Evolutionary conservation across 30 jellyfish, hydroid and myxozoan species (phyloP), one percentile per base, ranked within the genome.

Genomic region (Hydractinia echinata): DNA sequence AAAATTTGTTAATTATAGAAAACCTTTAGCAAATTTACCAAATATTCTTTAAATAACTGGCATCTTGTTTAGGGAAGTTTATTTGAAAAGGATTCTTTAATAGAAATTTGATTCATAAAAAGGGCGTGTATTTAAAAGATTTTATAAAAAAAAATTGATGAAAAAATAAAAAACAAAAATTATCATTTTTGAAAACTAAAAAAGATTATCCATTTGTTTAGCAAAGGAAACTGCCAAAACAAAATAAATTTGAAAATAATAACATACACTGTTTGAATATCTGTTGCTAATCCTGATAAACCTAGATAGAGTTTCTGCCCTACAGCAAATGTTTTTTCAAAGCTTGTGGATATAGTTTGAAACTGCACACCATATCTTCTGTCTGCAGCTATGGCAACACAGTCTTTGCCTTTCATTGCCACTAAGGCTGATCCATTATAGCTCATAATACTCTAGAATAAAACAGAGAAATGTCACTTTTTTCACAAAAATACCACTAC

Each of bases 341-440:
- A 87, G 78, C 87, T 95, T 61, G 61, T 70, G 20, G 96, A 51
- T 19, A 92, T 76, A 6, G 96, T 93, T 67, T 93, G 99, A 51
- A 89, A 91, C 76, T 93, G 95, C 4, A 93, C 67, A 76, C 99
- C 99, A 84, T 87, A 93, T 53, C 99, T 85, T 68, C 84, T 14
- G 77, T 93, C 99, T 2, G 99, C 73, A 56, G 99, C 99, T 7
- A 93, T 93, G 15, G 99, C 99, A 10, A 93, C 96, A 80, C 99
- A 93, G 21, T 88, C 91, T 69, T 87, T 87, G 49, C 99, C 99
- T 60, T 88, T 93, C 99, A 93, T 93, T 82, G 99, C 99, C 48
- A 93, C 83, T 9, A 93, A 77, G 61, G 99, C 95, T 76, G 96
- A 96, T 6, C 99, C 99, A 88, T 93, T 93, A 72, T 85, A 85